These are phyloP conservation scores for Cottus gobio DNA, from an alignment of 2,113 vertebrate genomes.

Conservation along the genomic window DNA sequence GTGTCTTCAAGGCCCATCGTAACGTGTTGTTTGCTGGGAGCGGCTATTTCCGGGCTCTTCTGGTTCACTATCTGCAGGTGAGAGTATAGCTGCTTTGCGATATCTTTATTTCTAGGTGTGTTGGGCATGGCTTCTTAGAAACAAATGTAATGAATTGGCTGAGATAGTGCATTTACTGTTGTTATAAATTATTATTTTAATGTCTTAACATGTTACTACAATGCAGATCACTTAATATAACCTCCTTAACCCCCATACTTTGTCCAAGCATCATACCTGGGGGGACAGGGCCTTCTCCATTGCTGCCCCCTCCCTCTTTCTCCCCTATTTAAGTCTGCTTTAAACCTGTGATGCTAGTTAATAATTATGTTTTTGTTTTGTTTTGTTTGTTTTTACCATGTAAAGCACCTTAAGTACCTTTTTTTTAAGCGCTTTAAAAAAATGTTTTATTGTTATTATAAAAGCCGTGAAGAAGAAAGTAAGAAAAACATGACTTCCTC, in stretches of 20 bases:
- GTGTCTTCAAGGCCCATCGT: conserved; percentile 97
- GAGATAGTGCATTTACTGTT: not conserved
- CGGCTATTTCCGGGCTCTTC: conserved; percentile 94
- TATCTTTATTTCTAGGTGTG: not conserved
- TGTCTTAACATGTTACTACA: not conserved
- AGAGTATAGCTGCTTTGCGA: not conserved
- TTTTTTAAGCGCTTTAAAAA: too few species aligned
- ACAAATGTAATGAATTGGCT: not conserved
- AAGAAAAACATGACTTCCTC: not conserved
- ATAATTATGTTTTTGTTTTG: too few species aligned
- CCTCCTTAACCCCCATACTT: too few species aligned
- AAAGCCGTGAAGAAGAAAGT: not conserved
- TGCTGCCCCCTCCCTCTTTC: too few species aligned
- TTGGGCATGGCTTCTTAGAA: not conserved
- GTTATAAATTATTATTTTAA: not conserved
- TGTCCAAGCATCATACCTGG: too few species aligned
- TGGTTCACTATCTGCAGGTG: conserved; percentile 94
- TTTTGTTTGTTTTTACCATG: too few species aligned
- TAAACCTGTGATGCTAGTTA: too few species aligned
- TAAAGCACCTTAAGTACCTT: too few species aligned
- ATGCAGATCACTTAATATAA: not conserved
- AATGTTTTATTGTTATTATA: too few species aligned
- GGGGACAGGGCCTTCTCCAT: too few species aligned
- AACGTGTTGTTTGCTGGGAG: conserved; percentile 97
- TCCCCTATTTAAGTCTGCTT: too few species aligned